These are phyloP conservation scores for Labeo catla DNA, from an alignment of 2,113 vertebrate genomes.

Conservation along the genomic window DNA sequence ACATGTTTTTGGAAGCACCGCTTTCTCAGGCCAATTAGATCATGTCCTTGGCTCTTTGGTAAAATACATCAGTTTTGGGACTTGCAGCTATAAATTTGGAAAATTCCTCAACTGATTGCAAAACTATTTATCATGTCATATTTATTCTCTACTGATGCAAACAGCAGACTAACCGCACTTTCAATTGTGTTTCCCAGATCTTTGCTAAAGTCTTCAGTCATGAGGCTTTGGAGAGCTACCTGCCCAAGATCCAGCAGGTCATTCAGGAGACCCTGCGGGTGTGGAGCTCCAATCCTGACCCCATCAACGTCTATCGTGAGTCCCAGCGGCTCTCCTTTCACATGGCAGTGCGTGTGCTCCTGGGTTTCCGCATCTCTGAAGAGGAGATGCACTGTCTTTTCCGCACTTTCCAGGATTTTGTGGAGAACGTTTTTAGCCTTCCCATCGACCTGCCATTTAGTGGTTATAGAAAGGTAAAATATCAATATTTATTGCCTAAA, in stretches of 20 bases:
- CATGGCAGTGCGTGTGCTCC: slow-evolving; percentile 92
- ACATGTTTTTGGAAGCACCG: not conserved
- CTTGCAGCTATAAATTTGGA: not conserved
- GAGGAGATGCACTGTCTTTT: slow-evolving; percentile 90
- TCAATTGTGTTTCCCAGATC: slow-evolving; percentile 73
- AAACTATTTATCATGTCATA: not conserved
- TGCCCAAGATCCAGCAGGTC: slow-evolving; percentile 95
- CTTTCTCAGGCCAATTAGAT: not conserved
- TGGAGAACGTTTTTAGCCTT: slow-evolving; percentile 96
- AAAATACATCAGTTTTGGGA: not conserved
- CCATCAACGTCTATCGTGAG: slow-evolving; percentile 96
- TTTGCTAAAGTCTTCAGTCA: slow-evolving; percentile 98
- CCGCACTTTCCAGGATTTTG: slow-evolving; percentile 93
- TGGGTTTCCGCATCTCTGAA: slow-evolving; percentile 92
- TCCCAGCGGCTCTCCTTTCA: slow-evolving; percentile 93
- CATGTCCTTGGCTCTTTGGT: not conserved
- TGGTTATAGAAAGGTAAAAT: slow-evolving; percentile 89
- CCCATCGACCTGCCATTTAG: slow-evolving; percentile 96
- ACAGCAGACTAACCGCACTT: not conserved
- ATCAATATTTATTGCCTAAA: not conserved
- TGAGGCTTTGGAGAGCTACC: slow-evolving; percentile 91
- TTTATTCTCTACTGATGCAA: not conserved
- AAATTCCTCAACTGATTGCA: not conserved
- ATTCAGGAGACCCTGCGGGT: slow-evolving; percentile 93
- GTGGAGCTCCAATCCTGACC: slow-evolving; percentile 91